phyloP scores from a whole-genome alignment of 2,888 invertebrate species.

The Drosophila kokeensis region DNA sequence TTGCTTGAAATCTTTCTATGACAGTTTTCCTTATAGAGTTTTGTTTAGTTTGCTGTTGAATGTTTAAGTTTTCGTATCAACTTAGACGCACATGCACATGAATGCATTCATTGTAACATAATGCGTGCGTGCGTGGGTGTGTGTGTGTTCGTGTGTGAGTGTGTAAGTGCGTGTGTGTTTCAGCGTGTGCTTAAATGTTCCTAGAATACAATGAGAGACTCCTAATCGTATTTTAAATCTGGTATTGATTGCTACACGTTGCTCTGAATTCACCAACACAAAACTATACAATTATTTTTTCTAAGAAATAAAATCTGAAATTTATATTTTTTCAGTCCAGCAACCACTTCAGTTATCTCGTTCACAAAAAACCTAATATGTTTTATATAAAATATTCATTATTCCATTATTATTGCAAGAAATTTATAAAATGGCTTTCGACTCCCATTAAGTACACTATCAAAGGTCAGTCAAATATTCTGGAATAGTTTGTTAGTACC shows the following conservation, averaged over 20 bases:
- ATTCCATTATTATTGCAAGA: constrained; percentile 67
- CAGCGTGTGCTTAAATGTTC: constrained; percentile 14
- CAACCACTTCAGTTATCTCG: constrained; percentile 20
- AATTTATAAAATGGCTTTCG: constrained; percentile 41
- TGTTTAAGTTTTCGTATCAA: constrained; percentile 77
- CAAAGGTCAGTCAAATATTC: background rate
- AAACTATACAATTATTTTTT: constrained; percentile 30
- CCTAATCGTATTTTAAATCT: constrained; percentile 7
- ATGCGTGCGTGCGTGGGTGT: constrained; percentile 14
- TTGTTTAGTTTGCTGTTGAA: constrained; percentile 76
- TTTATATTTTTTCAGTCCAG: constrained; percentile 41
- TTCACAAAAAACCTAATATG: constrained; percentile 30
- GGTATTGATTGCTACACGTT: constrained; percentile 21
- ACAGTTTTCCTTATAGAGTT: constrained; percentile 74
- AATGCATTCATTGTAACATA: constrained; percentile 51
- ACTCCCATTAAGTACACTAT: constrained; percentile 44
- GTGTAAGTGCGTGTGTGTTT: constrained; percentile 5
- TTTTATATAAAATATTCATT: constrained; percentile 72
- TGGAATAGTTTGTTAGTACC: background rate
- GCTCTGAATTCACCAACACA: constrained; percentile 10
- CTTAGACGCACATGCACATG: constrained; percentile 69
- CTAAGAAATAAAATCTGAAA: constrained; percentile 45
- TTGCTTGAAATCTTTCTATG: constrained; percentile 72
- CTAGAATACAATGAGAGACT: constrained; percentile 41
- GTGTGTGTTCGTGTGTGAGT: background rate